Base-by-base conservation (phyloP, 2,888 invertebrate genomes). In the Trypoxylon attenuatum region DNA sequence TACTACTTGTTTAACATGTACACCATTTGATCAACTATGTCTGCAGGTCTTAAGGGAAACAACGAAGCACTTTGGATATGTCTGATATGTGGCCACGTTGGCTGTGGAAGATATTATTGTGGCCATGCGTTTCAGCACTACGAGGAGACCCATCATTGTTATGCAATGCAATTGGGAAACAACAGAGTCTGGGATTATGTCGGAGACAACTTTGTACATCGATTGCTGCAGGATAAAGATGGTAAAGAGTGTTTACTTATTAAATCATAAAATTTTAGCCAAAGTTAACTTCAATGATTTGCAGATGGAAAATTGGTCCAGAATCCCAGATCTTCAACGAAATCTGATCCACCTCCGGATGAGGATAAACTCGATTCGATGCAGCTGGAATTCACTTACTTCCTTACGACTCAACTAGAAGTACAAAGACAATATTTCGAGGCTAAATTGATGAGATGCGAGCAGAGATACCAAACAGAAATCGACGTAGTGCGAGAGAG, bases 111-210 rank as follows among this genome's bases (percentile, higher is more conserved):
- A 82, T 97, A 93, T 86, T 91, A 93, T 18, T 90, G 90, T 27
- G 98, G 97, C 0, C 99, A 99, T 88, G 99, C 99, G 0, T 96
- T 96, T 43, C 94, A 96, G 64, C 99, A 99, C 87, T 99, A 96
- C 88, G 90, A 94, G 57, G 94, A 95, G 57, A 98, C 99, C 0
- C 96, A 97, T 76, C 99, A 99, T 87, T 98, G 98, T 15, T 99
- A 97, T 83, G 96, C 98, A 3, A 91, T 99, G 90, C 98, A 99
- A 85, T 88, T 99, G 59, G 98, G 98, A 0, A 97, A 96, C 42
- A 97, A 98, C 83, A 90, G 97, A 50, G 99, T 99, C 0, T 99
- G 99, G 99, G 99, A 99, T 85, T 99, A 99, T 86, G 98, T 98
- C 51, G 98, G 98, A 76, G 97, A 98, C 87, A 97, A 96, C 87